Base-by-base conservation (phyloP, 1,140 invertebrate genomes). In the Diorhabda elongata region DNA sequence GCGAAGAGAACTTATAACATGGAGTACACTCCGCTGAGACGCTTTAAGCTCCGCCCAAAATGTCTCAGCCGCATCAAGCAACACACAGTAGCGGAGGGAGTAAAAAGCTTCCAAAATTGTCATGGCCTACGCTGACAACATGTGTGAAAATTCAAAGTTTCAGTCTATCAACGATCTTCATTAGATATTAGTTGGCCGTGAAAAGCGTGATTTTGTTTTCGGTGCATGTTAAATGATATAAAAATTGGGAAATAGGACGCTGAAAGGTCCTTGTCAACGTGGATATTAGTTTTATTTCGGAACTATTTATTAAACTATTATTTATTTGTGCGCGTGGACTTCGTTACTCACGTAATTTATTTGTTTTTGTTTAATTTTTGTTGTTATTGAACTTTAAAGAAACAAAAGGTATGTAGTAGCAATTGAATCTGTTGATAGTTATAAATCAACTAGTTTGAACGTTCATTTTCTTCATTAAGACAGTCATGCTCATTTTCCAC, bases 131-230 rank as follows among this genome's bases (percentile, higher is more conserved):
- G 76, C 68, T 77, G 76, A 77, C 76, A 77, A 70, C 76, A 77
- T 76, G 76, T 77, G 76, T 77, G 76, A 77, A 77, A 77, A 76
- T 72, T 47, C 67, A 11, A 62, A 67, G 68, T 67, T 74, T 73
- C 72, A 76, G 73, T 77, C 76, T 65, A 67, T 77, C 76, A 77
- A 70, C 76, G 71, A 65, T 71, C 68, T 77, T 76, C 76, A 76
- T 75, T 75, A 74, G 73, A 74, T 61, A 60, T 67, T 66, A 67
- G 74, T 73, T 68, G 71, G 73, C 74, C 69, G 75, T 67, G 72
- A 74, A 75, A 75, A 75, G 69, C 61, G 64, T 45, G 66, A 68
- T 74, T 71, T 69, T 71, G 47, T 52, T 67, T 64, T 68, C 52
- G 63, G 52, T 67, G 44, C 43, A 61, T 44, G 61, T 67, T 61